Conservation (phyloP, 2,113 vertebrate species). For the Strix aluco region DNA sequence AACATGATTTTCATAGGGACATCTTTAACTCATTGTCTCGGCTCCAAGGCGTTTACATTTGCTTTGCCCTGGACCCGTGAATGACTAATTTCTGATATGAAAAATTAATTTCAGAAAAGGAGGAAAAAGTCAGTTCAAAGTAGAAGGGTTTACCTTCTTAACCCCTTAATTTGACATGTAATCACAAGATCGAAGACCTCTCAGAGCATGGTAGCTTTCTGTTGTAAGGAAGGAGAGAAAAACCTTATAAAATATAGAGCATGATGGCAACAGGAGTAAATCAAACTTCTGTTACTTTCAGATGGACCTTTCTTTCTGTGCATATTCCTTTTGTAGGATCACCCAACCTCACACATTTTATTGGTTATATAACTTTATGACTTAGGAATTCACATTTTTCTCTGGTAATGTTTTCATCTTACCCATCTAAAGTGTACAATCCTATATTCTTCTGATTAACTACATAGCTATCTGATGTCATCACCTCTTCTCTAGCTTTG, state of each 20-base stretch:
- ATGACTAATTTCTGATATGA: not conserved
- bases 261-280: not conserved
- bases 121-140: not conserved
- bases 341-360: not conserved
- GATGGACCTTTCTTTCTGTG: not conserved
- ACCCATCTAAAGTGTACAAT: not conserved
- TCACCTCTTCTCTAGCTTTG: not conserved
- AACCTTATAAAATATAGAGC: not conserved
- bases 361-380: not conserved
- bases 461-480: not conserved
- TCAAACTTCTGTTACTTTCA: not conserved
- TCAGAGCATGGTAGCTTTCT: not conserved
- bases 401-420: not conserved
- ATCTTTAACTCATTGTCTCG: not conserved
- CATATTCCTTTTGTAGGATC: not conserved
- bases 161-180: not conserved
- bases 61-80: not conserved
- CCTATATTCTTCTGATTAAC: not conserved
- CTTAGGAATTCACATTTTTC: not conserved
- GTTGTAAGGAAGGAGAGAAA: not conserved
- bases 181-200: conserved; percentile 3
- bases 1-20: not conserved
- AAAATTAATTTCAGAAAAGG: not conserved
- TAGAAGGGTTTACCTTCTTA: conserved; percentile 6
- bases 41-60: not conserved